Evolutionary conservation across 2,888 invertebrate species (phyloP).

Genomic region (Exocentrus adspersus): DNA sequence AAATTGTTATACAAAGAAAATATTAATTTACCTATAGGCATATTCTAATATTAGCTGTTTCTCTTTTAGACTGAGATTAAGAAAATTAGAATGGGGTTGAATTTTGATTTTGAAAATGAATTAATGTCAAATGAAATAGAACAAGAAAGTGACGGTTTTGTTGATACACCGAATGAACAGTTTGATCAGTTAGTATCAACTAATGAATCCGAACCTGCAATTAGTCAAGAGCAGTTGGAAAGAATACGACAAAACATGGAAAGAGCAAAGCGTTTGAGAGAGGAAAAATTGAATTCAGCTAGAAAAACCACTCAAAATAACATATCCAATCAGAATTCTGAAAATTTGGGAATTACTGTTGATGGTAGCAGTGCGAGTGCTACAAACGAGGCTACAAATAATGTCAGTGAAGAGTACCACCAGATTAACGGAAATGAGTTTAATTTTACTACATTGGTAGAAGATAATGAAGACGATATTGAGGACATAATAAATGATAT

Average conservation of each 20-base stretch:
- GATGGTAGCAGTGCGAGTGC: too few species aligned
- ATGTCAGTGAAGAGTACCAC: neutral
- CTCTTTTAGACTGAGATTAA: conserved; percentile 71
- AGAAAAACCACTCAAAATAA: conserved; percentile 29
- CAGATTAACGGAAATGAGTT: neutral
- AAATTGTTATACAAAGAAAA: too few species aligned
- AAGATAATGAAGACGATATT: conserved; percentile 1
- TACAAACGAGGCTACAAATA: neutral
- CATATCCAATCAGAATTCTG: conserved; percentile 14
- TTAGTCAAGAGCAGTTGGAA: conserved; percentile 75
- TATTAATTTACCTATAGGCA: too few species aligned
- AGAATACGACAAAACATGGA: conserved; percentile 68
- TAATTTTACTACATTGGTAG: too few species aligned
- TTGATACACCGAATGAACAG: conserved; percentile 52
- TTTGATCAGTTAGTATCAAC: conserved; percentile 42
- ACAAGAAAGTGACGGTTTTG: conserved; percentile 66
- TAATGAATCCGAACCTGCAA: conserved; percentile 34
- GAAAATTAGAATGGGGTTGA: conserved; percentile 72
- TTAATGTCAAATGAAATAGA: conserved; percentile 62
- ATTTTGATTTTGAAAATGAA: conserved; percentile 62
- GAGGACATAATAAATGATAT: neutral
- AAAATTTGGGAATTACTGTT: neutral
- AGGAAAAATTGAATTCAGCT: conserved; percentile 49
- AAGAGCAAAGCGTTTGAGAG: conserved; percentile 61
- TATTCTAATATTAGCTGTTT: too few species aligned